Evolutionary conservation across 2,888 invertebrate genomes (phyloP), one percentile per base, ranked within the genome.

Genomic region (Stenurella melanura): DNA sequence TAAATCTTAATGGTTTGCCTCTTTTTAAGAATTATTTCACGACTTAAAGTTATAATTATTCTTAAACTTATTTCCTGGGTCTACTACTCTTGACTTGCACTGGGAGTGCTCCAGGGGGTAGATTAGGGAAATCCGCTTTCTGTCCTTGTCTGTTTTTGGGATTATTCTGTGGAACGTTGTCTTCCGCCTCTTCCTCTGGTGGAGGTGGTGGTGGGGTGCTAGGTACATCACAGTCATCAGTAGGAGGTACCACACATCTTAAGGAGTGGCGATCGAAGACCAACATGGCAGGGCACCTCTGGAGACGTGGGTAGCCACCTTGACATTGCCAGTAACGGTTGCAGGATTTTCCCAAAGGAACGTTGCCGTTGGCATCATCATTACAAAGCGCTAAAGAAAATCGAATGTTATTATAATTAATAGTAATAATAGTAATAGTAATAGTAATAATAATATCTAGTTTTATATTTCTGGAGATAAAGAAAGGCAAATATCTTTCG

Each of bases 261-360:
- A 96, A 89, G 0, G 96, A 95, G 81, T 95, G 92, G 68, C 92
- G 87, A 90, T 97, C 96, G 90, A 96, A 97, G 11, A 97, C 97
- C 86, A 97, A 90, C 95, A 96, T 96, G 54, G 97, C 96, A 0
- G 96, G 96, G 88, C 97, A 97, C 68, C 97, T 92, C 88, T 97
- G 97, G 7, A 97, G 93, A 75, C 97, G 94, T 7, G 97, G 97
- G 90, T 97, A 97, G 0, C 97, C 97, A 6, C 97, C 97, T 88
- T 97, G 96, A 88, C 97, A 97, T 87, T 96, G 96, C 97, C 97
- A 97, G 90, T 97, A 97, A 15, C 97, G 92, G 91, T 97, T 97
- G 92, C 97, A 97, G 70, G 96, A 97, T 90, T 97, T 97, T 84
- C 97, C 96, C 12, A 97, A 91, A 0, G 96, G 95, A 12, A 97